phyloP scores from a whole-genome alignment of 92 coral and sea anemone genomes.

The Phenganax subtilis region DNA sequence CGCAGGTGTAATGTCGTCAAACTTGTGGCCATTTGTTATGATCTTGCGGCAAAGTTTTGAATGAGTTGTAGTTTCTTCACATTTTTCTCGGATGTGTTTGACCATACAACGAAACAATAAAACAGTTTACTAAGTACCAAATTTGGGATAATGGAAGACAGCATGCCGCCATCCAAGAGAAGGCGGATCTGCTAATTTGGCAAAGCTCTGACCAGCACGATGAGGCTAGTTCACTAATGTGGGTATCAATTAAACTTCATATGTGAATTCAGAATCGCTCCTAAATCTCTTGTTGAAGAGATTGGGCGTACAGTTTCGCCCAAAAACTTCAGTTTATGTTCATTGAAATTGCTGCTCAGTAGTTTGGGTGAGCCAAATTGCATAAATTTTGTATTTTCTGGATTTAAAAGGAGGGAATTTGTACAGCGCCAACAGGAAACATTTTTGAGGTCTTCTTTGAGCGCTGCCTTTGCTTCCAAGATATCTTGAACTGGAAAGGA shows the following conservation, averaged over 20 bases:
- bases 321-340: not conserved
- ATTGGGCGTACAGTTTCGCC: not conserved
- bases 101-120: not conserved
- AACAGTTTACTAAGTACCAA: not conserved
- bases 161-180: not conserved
- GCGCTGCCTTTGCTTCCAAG: not conserved
- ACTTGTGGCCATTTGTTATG: not conserved
- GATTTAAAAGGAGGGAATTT: not conserved
- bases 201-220: too few relatives aligned
- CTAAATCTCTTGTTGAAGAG: not conserved
- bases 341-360: not conserved
- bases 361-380: not conserved
- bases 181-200: not conserved
- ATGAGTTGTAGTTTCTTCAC: slow-evolving; percentile 8
- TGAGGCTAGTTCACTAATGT: too few relatives aligned
- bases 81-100: not conserved
- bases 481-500: not conserved
- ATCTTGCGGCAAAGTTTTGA: slow-evolving; percentile 14
- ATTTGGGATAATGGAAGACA: not conserved
- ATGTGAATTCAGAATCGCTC: not conserved
- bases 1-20: not conserved
- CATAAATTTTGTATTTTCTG: not conserved
- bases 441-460: too few relatives aligned
- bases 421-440: too few relatives aligned
- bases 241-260: too few relatives aligned